Evolutionary conservation across 2,888 invertebrate species (phyloP), one percentile per base, ranked within the genome.

Genomic region (Luperina nickerlii): DNA sequence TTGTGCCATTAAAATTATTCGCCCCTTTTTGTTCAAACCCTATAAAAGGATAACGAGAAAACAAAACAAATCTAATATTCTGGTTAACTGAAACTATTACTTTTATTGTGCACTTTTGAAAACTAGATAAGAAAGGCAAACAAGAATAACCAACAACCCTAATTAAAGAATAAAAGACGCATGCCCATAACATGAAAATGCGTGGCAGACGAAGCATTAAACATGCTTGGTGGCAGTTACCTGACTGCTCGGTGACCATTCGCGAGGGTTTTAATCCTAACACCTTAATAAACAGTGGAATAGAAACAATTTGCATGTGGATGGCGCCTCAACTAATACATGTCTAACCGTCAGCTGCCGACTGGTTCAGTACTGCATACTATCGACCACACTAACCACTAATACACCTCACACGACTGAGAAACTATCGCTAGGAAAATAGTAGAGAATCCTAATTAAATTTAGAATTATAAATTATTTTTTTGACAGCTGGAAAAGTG

Each of bases 331-430:
- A 81, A 85, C 92, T 95, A 95, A 95, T 95, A 94, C 92, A 90
- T 86, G 90, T 92, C 92, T 93, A 89, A 88, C 90, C 91, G 91
- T 94, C 96, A 96, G 94, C 94, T 96, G 96, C 95, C 84, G 91
- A 94, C 96, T 94, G 95, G 95, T 95, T 95, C 88, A 89, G 92
- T 94, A 94, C 94, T 93, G 93, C 95, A 93, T 94, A 93, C 89
- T 89, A 90, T 89, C 89, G 86, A 95, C 95, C 95, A 93, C 95
- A 95, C 86, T 88, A 90, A 95, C 95, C 94, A 92, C 95, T 95
- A 94, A 94, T 92, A 92, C 88, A 89, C 91, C 89, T 91, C 89
- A 90, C 88, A 91, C 90, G 87, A 88, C 90, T 81, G 72, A 77
- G 45, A 68, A 82, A 90, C 88, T 90, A 91, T 89, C 89, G 91